A percentile compares a stretch with the other conserved stretches of the same genome.
phyloP scores from a whole-genome alignment of 1,140 invertebrate species.

The Frieseomelitta varia region DNA sequence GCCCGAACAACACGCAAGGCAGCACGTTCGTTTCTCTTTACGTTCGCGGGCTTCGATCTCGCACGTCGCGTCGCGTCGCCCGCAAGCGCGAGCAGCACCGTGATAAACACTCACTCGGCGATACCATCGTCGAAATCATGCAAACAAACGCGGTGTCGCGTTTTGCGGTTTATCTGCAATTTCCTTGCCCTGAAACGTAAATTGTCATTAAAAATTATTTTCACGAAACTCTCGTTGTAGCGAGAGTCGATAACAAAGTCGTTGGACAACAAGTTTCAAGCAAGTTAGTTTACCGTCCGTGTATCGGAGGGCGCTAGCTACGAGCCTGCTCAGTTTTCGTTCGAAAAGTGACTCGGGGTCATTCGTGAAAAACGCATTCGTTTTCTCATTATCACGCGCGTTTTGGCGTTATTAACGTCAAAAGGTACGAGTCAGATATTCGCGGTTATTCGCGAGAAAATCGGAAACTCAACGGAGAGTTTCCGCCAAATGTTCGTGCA shows the following conservation, averaged over 20 bases:
- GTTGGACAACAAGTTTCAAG: neutral
- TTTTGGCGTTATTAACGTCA: too few species aligned
- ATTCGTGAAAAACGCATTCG: neutral
- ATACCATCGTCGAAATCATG: neutral
- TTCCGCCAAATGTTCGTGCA: neutral
- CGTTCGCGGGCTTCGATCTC: constrained; percentile 29
- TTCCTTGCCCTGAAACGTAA: too few species aligned
- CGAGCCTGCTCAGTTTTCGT: neutral
- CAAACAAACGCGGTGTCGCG: neutral
- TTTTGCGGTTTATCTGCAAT: too few species aligned
- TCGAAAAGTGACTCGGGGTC: neutral
- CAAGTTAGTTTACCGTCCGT: constrained; percentile 18
- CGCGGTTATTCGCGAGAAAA: neutral
- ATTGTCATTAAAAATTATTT: neutral
- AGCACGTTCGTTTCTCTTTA: constrained; percentile 33
- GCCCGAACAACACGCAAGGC: constrained; percentile 30
- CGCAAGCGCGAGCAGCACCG: neutral
- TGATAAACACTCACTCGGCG: neutral
- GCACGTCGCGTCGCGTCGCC: neutral
- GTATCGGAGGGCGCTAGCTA: neutral
- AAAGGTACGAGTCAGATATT: too few species aligned
- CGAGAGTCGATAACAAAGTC: constrained; percentile 15
- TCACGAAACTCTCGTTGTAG: neutral
- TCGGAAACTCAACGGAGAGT: neutral
- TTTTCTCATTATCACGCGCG: neutral